Evolutionary conservation across 2,113 vertebrate genomes (phyloP), one percentile per base, ranked within the genome.

Genomic region (Poecilia latipinna): DNA sequence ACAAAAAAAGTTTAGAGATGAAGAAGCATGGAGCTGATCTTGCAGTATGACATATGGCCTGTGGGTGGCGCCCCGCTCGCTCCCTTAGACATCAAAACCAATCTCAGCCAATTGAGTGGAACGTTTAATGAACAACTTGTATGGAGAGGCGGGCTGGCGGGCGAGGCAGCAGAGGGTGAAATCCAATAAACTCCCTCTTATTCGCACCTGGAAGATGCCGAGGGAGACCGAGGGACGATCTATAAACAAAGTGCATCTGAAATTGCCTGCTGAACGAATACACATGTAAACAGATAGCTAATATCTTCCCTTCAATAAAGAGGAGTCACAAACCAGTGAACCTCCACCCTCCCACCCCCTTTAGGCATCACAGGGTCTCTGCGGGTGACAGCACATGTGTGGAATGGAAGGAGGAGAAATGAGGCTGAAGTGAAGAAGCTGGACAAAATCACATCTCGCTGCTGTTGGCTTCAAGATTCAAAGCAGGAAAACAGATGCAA

Each of bases 251-350:
- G 77, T 89, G 82, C 88, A 80, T 92, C 86, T 90, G 88, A 88
- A 93, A 92, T 89, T 82, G 80, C 76, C 80, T 76, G 75, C 86
- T 90, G 86, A 92, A 90, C 70, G 78, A 88, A 85, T 79, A 94
- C 86, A 93, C 79, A 76, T 90, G 89, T 93, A 93, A 94, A 94
- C 92, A 93, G 88, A 92, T 74, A 87, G 81, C 87, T 92, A 92
- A 93, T 90, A 87, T 93, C 75, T 89, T 83, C 69, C 85, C 82
- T 78, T 86, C 87, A 91, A 91, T 91, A 93, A 91, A 76, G 72
- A 82, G 72, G 70, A 85, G 88, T 91, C 89, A 88, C 90, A 76
- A 89, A 70, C 87, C 78, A 88, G 79, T 70, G 82, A 87, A 76
- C 82, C 44, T 78, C 85, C 13, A 29, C 79, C 83, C 44, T 85